Evolutionary conservation across 1,140 invertebrate species (phyloP), one percentile per base, ranked within the genome.

Genomic region (Papilio polytes): DNA sequence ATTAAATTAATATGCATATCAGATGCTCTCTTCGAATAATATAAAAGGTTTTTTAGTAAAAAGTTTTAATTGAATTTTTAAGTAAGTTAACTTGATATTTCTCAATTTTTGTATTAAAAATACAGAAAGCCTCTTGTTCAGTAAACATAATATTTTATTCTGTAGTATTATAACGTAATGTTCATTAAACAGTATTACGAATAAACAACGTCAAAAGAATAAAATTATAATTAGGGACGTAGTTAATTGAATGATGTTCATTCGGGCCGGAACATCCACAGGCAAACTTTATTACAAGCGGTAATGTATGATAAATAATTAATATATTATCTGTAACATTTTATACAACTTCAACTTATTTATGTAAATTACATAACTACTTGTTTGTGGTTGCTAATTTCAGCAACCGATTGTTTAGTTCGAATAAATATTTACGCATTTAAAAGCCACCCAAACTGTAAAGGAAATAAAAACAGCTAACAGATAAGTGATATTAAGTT

Each of bases 171-270:
- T 22, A 36, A 10, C 59, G 59, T 12, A 13, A 63, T 13, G 59
- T 63, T 26, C 18, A 26, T 63, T 63, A 63, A 63, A 26, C 22
- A 63, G 22, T 63, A 66, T 18, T 66, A 66, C 63, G 26, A 66
- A 66, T 66, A 70, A 31, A 70, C 26, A 70, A 70, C 20, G 59
- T 63, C 63, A 70, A 31, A 70, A 70, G 26, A 70, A 31, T 70
- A 70, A 31, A 70, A 70, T 70, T 31, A 31, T 70, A 70, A 70
- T 70, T 31, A 70, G 22, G 26, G 26, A 4, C 26, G 63, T 70
- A 70, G 26, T 70, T 70, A 70, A 70, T 70, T 70, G 63, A 70
- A 70, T 31, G 26, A 70, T 70, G 63, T 70, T 70, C 13, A 70
- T 31, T 70, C 63, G 22, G 63, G 6, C 26, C 63, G 63, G 63